These are phyloP conservation scores for Aphelocoma californica DNA, from an alignment of 2,797 vertebrate genomes.

Conservation along the genomic window DNA sequence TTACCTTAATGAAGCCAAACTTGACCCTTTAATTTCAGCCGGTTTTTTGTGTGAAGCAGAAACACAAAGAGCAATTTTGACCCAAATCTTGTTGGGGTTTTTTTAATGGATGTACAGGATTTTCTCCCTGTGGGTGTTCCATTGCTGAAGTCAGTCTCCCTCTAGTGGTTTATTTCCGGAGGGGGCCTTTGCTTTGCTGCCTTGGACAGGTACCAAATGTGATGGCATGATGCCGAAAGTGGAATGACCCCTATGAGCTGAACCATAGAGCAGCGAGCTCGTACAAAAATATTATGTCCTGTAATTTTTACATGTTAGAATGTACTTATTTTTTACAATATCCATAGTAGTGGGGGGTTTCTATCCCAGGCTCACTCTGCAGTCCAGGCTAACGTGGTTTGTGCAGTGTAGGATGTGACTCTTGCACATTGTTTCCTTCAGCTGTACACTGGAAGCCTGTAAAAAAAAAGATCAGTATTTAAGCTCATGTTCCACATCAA, in stretches of 20 bases:
- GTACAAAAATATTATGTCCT: background rate
- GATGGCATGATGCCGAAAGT: background rate
- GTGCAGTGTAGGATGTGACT: background rate
- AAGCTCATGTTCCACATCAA: slow-evolving; percentile 21
- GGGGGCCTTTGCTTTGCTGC: background rate
- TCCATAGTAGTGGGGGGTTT: background rate
- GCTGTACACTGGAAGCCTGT: background rate
- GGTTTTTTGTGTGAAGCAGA: background rate
- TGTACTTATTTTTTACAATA: background rate
- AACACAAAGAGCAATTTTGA: background rate
- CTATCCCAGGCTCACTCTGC: background rate
- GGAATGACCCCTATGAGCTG: background rate
- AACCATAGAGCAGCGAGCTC: background rate
- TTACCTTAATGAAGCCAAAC: background rate
- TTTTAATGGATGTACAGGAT: background rate
- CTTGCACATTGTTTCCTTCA: slow-evolving; percentile 17
- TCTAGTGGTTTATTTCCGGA: slow-evolving; percentile 57
- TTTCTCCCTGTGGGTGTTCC: background rate
- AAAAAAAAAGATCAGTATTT: background rate
- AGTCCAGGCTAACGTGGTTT: background rate
- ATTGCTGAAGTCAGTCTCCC: slow-evolving; percentile 60
- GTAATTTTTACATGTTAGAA: background rate
- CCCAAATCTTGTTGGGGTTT: background rate
- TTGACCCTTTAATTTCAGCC: background rate
- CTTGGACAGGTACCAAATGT: background rate